Evolutionary conservation across 1,140 invertebrate species (phyloP).

Genomic region (Oryzaephilus surinamensis): DNA sequence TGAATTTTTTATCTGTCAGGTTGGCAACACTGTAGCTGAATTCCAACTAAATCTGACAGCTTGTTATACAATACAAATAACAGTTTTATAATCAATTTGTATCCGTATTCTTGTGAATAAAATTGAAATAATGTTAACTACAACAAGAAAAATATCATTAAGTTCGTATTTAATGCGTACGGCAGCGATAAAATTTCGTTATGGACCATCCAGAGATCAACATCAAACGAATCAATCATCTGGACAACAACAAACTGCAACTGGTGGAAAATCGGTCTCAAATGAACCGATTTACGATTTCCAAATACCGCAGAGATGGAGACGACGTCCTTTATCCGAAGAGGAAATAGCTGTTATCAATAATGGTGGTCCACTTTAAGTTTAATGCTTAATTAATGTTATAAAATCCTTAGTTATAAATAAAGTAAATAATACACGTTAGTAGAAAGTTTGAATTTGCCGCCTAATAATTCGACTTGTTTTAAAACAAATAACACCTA

Average conservation of each 20-base stretch:
- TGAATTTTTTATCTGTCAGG: too few relatives aligned
- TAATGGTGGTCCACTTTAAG: slow-evolving; percentile 29
- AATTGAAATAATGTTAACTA: too few relatives aligned
- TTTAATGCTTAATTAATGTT: too few relatives aligned
- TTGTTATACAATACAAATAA: too few relatives aligned
- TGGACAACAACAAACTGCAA: neutral
- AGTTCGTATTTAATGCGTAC: slow-evolving; percentile 14
- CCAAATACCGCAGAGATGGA: slow-evolving; percentile 26
- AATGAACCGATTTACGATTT: slow-evolving; percentile 27
- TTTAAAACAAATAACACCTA: too few relatives aligned
- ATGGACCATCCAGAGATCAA: slow-evolving; percentile 22
- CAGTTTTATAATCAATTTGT: too few relatives aligned
- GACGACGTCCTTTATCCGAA: slow-evolving; percentile 22
- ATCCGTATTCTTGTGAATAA: too few relatives aligned
- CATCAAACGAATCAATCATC: slow-evolving; percentile 5
- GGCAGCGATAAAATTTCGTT: slow-evolving; percentile 27
- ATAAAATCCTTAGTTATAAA: neutral
- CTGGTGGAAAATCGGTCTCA: slow-evolving; percentile 4
- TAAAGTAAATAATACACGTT: neutral
- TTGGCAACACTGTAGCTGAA: too few relatives aligned
- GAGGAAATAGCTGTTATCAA: slow-evolving; percentile 28
- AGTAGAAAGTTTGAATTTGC: neutral
- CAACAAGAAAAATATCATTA: slow-evolving; percentile 20
- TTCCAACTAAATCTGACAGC: too few relatives aligned
- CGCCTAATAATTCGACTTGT: too few relatives aligned